These are phyloP conservation scores for Agelaius phoeniceus DNA, from an alignment of 2,113 vertebrate species.

Conservation along the genomic window DNA sequence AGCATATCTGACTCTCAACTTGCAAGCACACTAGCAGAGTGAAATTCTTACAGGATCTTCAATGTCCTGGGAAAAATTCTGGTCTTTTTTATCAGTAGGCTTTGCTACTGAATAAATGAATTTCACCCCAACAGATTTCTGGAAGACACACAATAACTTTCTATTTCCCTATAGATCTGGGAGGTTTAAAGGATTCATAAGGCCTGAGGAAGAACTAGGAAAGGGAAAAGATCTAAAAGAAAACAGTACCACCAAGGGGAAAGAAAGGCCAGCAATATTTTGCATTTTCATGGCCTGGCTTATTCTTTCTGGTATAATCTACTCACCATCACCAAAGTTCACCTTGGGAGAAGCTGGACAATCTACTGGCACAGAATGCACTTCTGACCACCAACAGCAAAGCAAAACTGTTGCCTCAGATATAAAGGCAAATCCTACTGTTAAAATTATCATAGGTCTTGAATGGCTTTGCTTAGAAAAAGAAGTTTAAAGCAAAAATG, in stretches of 20 bases:
- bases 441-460: not conserved
- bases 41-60: not conserved
- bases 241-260: not conserved
- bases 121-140: slow-evolving; percentile 9
- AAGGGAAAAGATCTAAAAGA: not conserved
- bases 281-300: not conserved
- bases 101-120: not conserved
- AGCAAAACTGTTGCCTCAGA: not conserved
- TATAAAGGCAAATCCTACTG: not conserved
- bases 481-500: not conserved
- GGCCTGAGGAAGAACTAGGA: not conserved
- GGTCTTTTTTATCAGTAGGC: not conserved
- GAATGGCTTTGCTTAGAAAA: not conserved
- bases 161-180: not conserved
- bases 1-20: not conserved
- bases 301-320: not conserved
- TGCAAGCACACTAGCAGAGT: not conserved
- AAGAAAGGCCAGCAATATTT: not conserved
- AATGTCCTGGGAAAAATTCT: not conserved
- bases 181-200: not conserved
- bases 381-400: not conserved
- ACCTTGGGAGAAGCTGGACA: not conserved
- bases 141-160: not conserved
- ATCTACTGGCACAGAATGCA: not conserved
- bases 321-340: not conserved